These are phyloP conservation scores for Poeciliopsis prolifica DNA, from an alignment of 2,113 vertebrate genomes.

Conservation along the genomic window DNA sequence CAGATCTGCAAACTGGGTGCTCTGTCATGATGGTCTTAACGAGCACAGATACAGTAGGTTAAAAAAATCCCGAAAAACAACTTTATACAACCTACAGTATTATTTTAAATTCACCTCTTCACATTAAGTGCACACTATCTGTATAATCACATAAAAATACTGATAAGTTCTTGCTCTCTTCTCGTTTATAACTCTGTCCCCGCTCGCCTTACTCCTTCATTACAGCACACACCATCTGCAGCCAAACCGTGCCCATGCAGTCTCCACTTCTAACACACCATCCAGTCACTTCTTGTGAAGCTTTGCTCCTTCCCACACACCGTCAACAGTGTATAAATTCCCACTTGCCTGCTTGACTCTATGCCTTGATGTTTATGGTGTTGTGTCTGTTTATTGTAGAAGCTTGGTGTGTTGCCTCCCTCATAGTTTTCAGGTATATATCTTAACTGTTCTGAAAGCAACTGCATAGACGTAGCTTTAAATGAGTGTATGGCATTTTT, in stretches of 20 bases:
- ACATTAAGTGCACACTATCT: not conserved
- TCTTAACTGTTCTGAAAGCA: not conserved
- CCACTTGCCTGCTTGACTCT: slow-evolving; percentile 11
- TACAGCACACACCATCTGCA: slow-evolving; percentile 39
- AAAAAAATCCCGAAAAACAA: slow-evolving; percentile 3
- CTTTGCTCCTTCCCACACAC: slow-evolving; percentile 28
- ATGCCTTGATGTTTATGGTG: not conserved
- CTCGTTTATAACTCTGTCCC: slow-evolving; percentile 24
- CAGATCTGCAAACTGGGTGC: slow-evolving; percentile 33
- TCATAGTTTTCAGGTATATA: slow-evolving; percentile 12
- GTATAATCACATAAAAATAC: slow-evolving; percentile 13
- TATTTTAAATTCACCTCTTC: not conserved
- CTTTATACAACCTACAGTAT: not conserved
- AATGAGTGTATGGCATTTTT: not conserved
- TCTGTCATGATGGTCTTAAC: slow-evolving; percentile 35
- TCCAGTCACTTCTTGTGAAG: slow-evolving; percentile 17
- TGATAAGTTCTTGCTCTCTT: slow-evolving; percentile 14
- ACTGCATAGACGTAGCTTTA: not conserved
- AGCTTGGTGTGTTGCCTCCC: not conserved
- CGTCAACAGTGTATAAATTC: slow-evolving; percentile 27
- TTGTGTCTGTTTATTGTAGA: slow-evolving; percentile 20
- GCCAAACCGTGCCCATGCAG: slow-evolving; percentile 32
- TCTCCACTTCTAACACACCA: slow-evolving; percentile 26
- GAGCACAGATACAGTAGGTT: slow-evolving; percentile 20
- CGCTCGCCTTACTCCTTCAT: slow-evolving; percentile 14